Evolutionary conservation across 2,888 invertebrate genomes (phyloP).

Genomic region (Drosophila tripunctata): DNA sequence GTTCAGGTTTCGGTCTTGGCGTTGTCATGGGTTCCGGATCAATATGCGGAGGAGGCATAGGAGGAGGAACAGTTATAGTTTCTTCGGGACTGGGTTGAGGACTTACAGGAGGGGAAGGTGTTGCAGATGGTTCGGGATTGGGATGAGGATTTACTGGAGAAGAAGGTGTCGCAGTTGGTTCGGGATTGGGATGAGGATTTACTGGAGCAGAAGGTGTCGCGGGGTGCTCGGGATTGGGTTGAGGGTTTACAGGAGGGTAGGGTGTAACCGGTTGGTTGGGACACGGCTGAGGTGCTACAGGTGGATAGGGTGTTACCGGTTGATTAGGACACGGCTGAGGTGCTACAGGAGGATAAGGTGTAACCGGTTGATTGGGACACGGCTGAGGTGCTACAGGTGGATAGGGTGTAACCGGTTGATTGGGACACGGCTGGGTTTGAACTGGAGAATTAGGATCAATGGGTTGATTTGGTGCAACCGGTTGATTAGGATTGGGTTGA

Average conservation of each 20-base stretch:
- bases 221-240: too few relatives aligned
- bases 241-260: background rate
- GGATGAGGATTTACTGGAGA: background rate
- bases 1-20: slow-evolving; percentile 29
- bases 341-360: background rate
- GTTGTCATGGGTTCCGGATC: too few relatives aligned
- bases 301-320: background rate
- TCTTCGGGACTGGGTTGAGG: background rate
- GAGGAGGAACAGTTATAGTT: slow-evolving; percentile 7
- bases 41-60: slow-evolving; percentile 4
- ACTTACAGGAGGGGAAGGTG: background rate
- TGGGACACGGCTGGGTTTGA: slow-evolving; percentile 4
- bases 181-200: background rate
- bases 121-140: background rate
- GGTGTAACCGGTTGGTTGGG: slow-evolving; percentile 22
- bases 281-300: slow-evolving; percentile 14
- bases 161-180: background rate
- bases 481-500: background rate
- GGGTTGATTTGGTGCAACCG: background rate
- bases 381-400: background rate
- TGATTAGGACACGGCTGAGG: slow-evolving; percentile 10
- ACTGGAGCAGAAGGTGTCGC: background rate
- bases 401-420: background rate
- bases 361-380: background rate
- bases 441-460: background rate